Conservation (phyloP, 2,797 vertebrate genomes). For the Leucoraja ocellata region DNA sequence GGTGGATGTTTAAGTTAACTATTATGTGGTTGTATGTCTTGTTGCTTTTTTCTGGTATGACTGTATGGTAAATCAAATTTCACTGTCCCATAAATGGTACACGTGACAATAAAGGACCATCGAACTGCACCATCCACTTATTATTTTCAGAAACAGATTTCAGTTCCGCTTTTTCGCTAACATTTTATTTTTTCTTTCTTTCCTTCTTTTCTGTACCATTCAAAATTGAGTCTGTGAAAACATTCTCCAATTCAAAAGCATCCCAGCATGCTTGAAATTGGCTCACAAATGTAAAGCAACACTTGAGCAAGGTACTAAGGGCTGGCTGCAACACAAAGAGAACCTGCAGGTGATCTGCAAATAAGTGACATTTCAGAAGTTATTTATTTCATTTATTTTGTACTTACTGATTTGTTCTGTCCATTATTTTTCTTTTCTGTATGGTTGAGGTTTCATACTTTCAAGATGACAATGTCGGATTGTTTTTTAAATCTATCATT, state of each 20-base stretch:
- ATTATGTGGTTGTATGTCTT: no score
- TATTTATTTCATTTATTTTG: background rate
- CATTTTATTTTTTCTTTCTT: background rate
- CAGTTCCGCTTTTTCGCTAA: background rate
- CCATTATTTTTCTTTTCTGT: background rate
- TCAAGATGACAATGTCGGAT: background rate
- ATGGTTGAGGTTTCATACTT: background rate
- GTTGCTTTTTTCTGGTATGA: no score
- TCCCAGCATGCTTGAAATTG: background rate
- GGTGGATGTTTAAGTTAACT: no score
- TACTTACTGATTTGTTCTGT: background rate
- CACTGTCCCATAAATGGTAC: no score
- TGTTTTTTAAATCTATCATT: background rate
- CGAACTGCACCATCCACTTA: background rate
- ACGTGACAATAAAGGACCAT: no score
- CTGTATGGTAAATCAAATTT: no score
- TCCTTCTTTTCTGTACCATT: background rate
- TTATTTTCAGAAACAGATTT: background rate
- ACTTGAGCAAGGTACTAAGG: background rate
- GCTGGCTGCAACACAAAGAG: background rate
- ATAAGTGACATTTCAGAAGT: background rate
- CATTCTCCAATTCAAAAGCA: background rate
- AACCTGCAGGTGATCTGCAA: background rate
- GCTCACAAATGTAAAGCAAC: background rate
- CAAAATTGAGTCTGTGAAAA: background rate